A percentile compares a stretch with the other conserved stretches of the same genome.
Conservation (phyloP, 2,113 vertebrate genomes). For the Oriolus oriolus region DNA sequence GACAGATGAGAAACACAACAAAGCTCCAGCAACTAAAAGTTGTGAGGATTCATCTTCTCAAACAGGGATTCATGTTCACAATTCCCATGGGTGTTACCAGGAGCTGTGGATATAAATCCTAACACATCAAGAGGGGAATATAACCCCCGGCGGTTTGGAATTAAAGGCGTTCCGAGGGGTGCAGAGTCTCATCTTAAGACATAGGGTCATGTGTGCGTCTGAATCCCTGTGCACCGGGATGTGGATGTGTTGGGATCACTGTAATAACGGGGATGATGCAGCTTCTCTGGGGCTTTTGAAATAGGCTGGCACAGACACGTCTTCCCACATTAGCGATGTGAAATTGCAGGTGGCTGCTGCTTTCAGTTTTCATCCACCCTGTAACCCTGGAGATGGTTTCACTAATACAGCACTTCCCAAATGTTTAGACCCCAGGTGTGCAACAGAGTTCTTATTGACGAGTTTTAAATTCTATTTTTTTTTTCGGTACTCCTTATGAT, state of each 20-base stretch:
- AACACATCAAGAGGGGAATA: conserved; percentile 5
- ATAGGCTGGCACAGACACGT: background rate
- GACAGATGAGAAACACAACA: background rate
- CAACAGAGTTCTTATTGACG: background rate
- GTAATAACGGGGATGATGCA: background rate
- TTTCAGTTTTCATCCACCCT: conserved; percentile 12
- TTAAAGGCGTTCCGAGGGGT: conserved; percentile 33
- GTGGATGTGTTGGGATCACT: background rate
- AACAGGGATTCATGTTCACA: conserved; percentile 4
- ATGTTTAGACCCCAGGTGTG: conserved; percentile 49
- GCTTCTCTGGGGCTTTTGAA: background rate
- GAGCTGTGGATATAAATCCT: conserved; percentile 18
- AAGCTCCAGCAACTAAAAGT: background rate
- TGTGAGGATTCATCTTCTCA: background rate
- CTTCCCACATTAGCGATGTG: background rate
- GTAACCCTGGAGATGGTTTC: conserved; percentile 8
- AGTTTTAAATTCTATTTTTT: conserved; percentile 5
- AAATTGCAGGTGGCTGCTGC: conserved; percentile 35
- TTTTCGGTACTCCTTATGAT: background rate
- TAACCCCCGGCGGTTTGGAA: conserved; percentile 24
- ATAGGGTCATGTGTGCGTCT: background rate
- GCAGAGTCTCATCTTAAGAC: conserved; percentile 5
- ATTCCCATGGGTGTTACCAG: conserved; percentile 22
- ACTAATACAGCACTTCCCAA: conserved; percentile 20
- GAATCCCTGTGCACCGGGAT: background rate